These are phyloP conservation scores for Bufo bufo DNA, from an alignment of 2,113 vertebrate genomes.

Conservation along the genomic window DNA sequence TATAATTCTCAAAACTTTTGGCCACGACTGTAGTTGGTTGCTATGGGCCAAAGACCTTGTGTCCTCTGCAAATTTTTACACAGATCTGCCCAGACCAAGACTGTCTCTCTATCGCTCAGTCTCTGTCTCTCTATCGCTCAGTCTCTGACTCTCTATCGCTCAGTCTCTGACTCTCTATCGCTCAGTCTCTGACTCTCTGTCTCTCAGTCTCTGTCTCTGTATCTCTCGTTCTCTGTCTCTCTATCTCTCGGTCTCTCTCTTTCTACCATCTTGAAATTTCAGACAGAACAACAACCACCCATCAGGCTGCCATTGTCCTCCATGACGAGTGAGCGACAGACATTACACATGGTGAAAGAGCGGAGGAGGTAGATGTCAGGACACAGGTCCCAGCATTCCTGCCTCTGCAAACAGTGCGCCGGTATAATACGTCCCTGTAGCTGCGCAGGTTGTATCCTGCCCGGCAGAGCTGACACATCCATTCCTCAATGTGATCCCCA, in stretches of 20 bases:
- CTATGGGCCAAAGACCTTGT: not conserved
- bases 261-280: not conserved
- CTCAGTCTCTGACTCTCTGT: no score
- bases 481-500: not conserved
- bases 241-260: no score
- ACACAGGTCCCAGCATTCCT: constrained; percentile 32
- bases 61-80: not conserved
- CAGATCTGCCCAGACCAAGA: no score
- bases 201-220: no score
- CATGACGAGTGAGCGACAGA: not conserved
- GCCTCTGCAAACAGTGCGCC: constrained; percentile 6
- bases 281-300: constrained; percentile 4
- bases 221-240: no score
- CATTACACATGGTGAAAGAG: not conserved
- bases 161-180: no score
- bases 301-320: constrained; percentile 8
- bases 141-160: no score
- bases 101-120: no score
- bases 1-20: no score
- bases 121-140: no score
- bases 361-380: not conserved
- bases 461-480: not conserved
- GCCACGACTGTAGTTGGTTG: not conserved
- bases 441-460: constrained; percentile 28
- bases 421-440: not conserved